A percentile compares a stretch with the other conserved stretches of the same genome.
Evolutionary conservation across 1,140 invertebrate species (phyloP).

Genomic region (Choristoneura fumiferana): DNA sequence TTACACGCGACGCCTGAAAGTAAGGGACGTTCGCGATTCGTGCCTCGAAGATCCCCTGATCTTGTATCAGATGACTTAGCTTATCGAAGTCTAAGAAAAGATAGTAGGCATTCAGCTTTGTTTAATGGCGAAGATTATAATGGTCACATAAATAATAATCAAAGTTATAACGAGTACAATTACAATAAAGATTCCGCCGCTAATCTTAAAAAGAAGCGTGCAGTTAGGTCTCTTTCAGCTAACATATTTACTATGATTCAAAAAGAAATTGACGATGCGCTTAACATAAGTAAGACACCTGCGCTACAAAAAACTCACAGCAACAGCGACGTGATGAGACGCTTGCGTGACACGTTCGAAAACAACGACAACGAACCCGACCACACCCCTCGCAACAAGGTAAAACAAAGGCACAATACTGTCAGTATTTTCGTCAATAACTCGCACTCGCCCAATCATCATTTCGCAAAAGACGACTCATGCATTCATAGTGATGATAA

Average conservation of each 20-base stretch:
- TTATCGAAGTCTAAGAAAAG: conserved; percentile 90
- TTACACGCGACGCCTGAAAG: conserved; percentile 85
- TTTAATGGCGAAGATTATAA: conserved; percentile 62
- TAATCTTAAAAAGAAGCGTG: conserved; percentile 84
- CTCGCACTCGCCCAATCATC: conserved; percentile 54
- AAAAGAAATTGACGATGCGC: conserved; percentile 77
- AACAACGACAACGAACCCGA: conserved; percentile 65
- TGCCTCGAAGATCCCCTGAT: conserved; percentile 86
- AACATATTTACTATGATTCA: conserved; percentile 87
- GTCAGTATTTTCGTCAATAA: conserved; percentile 71
- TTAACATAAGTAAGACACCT: conserved; percentile 59
- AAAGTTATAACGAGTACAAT: conserved; percentile 62
- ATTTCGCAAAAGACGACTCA: conserved; percentile 75
- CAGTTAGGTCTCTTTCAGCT: conserved; percentile 88
- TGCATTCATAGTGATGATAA: conserved; percentile 71
- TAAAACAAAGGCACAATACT: conserved; percentile 75
- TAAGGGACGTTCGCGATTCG: conserved; percentile 80
- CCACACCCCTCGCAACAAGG: conserved; percentile 67
- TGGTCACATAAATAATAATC: conserved; percentile 64
- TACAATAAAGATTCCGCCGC: conserved; percentile 57
- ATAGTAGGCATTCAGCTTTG: conserved; percentile 75
- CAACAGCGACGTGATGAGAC: conserved; percentile 70
- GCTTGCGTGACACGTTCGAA: conserved; percentile 64
- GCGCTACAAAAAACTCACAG: conserved; percentile 72
- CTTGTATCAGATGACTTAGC: conserved; percentile 92